Conservation (phyloP, 2,113 vertebrate genomes). For the Electrona antarctica region DNA sequence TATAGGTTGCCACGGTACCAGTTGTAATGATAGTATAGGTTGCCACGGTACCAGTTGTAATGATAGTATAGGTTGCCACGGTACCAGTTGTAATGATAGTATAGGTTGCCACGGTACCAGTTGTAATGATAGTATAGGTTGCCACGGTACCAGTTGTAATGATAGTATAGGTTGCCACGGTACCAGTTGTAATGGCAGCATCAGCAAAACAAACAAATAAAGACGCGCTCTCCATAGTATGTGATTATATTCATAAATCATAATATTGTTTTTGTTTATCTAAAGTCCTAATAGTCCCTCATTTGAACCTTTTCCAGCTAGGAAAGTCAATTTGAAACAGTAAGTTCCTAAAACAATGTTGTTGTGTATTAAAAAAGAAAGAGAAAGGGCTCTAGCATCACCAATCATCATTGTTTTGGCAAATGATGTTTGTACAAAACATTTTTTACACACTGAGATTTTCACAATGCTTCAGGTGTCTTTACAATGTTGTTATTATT, state of each 20-base stretch:
- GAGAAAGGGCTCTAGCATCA: no score
- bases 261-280: no score
- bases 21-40: conserved; percentile 65
- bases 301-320: not conserved
- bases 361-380: no score
- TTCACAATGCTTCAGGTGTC: not conserved
- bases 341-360: no score
- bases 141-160: conserved; percentile 74
- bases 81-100: conserved; percentile 64
- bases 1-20: no score
- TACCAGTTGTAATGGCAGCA: conserved; percentile 41
- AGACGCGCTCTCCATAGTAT: no score
- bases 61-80: conserved; percentile 71
- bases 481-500: not conserved
- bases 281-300: no score
- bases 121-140: conserved; percentile 66
- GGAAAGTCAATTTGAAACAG: no score
- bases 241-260: no score
- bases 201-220: conserved; percentile 28
- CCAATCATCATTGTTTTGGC: no score
- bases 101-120: conserved; percentile 73
- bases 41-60: conserved; percentile 75
- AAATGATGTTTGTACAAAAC: no score
- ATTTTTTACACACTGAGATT: not conserved
- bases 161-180: conserved; percentile 72